Conservation (phyloP, 2,113 vertebrate species). For the Entomyzon cyanotis region DNA sequence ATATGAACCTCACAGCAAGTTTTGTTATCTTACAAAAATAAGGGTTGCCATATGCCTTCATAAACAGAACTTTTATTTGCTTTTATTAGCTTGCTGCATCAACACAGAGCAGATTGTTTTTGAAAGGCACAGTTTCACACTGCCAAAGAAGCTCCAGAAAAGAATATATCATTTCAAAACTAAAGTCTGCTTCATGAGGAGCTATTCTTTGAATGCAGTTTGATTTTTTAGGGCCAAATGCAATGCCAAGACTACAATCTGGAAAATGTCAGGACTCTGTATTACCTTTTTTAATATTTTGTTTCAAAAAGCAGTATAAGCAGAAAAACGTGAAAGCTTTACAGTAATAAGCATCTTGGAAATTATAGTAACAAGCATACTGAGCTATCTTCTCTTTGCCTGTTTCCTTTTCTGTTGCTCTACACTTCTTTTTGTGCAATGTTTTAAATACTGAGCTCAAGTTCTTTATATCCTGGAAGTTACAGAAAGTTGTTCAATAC, state of each 20-base stretch:
- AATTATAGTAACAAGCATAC: neutral
- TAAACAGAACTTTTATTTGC: constrained; percentile 39
- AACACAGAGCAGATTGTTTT: neutral
- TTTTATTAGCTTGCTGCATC: constrained; percentile 51
- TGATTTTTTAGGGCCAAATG: neutral
- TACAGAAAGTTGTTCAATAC: neutral
- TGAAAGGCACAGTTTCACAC: neutral
- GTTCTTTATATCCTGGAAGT: neutral
- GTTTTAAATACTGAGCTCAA: neutral
- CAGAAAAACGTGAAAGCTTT: neutral
- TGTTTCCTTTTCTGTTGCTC: neutral
- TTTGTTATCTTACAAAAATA: constrained; percentile 1
- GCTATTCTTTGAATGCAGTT: neutral
- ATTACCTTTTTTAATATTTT: fast-evolving
- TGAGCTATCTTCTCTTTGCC: neutral
- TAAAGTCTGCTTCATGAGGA: neutral
- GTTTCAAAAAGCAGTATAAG: neutral
- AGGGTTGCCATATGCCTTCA: neutral
- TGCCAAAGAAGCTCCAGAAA: neutral
- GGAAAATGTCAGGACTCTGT: neutral
- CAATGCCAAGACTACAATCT: neutral
- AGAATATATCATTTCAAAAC: neutral
- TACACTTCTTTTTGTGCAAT: neutral
- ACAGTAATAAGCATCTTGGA: neutral
- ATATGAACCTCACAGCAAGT: neutral